Conservation (phyloP, 2,113 vertebrate genomes). For the Callocephalon fimbriatum region DNA sequence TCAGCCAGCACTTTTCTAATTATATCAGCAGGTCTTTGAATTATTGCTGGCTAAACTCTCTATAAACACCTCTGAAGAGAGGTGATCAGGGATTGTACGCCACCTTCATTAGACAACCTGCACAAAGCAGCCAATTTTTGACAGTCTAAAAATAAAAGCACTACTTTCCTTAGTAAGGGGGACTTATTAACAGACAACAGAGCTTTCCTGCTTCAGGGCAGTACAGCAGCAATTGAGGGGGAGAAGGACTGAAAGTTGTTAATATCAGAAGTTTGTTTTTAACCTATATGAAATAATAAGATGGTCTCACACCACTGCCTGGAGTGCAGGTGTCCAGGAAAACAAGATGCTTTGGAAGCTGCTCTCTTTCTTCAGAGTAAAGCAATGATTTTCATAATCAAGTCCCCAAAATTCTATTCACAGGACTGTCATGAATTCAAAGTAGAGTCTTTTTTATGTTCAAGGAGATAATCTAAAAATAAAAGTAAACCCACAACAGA, state of each 20-base stretch:
- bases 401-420: not conserved
- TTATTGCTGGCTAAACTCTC: constrained; percentile 30
- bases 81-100: constrained; percentile 18
- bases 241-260: not conserved
- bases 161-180: not conserved
- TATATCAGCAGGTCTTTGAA: constrained; percentile 43
- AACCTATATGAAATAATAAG: not conserved
- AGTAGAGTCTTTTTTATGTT: not conserved
- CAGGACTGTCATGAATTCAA: not conserved
- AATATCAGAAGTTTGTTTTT: not conserved
- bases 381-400: not conserved
- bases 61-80: constrained; percentile 32
- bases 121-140: constrained; percentile 30
- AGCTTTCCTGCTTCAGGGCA: constrained; percentile 4
- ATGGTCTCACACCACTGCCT: not conserved
- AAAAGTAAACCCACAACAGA: not conserved
- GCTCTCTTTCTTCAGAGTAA: not conserved
- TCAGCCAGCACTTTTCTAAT: constrained; percentile 52
- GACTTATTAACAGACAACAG: not conserved
- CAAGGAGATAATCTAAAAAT: not conserved
- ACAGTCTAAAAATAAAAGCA: constrained; percentile 47
- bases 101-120: not conserved
- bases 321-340: not conserved
- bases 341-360: not conserved
- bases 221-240: not conserved